Base-by-base conservation (phyloP, 2,797 vertebrate species). In the Nothura maculosa region DNA sequence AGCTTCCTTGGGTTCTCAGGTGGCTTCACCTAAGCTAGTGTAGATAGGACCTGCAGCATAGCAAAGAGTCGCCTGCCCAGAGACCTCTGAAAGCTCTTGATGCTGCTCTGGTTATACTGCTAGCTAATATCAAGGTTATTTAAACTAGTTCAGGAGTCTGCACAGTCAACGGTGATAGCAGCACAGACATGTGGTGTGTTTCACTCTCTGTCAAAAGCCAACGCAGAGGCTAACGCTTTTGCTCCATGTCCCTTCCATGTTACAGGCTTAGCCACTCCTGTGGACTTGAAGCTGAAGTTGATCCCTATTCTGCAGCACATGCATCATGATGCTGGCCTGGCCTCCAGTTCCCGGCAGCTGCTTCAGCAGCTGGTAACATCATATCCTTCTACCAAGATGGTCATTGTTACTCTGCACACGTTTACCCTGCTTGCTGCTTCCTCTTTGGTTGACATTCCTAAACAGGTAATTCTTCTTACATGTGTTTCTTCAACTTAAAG, bases 241-340 rank as follows among this genome's bases (percentile, higher is more conserved):
- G 32, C 17, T 52, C 0, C 7, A 4, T 81, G 74, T 61, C 50
- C 57, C 12, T 77, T 69, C 91, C 19, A 28, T 55, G 4, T 5
- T 40, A 13, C 89, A 99, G 99, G 99, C 68, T 96, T 99, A 92
- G 99, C 99, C 77, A 99, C 99, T 2, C 99, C 99, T 0, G 99
- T 99, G 78, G 99, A 99, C 66, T 95, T 99, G 97, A 99, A 99
- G 97, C 97, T 99, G 94, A 99, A 99, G 97, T 54, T 99, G 94
- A 99, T 99, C 73, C 99, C 99, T 6, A 99, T 99, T 96, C 97
- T 99, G 18, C 99, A 99, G 97, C 99, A 99, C 97, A 99, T 99
- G 99, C 99, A 99, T 94, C 99, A 99, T 0, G 98, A 99, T 3
- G 99, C 99, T 5, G 98, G 98, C 87, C 84, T 99, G 96, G 99